These are phyloP conservation scores for Istiophorus platypterus DNA, from an alignment of 2,113 vertebrate genomes.

Conservation along the genomic window DNA sequence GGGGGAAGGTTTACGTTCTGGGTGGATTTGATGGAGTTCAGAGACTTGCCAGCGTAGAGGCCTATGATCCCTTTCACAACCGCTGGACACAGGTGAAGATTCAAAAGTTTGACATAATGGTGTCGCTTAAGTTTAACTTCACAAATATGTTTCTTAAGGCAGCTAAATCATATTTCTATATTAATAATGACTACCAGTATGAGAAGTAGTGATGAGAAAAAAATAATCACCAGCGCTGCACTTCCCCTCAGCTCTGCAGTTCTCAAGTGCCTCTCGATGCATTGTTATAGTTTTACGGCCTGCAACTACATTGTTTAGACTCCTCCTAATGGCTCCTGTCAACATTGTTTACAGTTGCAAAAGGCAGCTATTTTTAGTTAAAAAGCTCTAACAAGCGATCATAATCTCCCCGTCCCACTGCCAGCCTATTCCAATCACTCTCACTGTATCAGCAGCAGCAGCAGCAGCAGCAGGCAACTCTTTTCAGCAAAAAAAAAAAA, in stretches of 20 bases:
- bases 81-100: conserved; percentile 92
- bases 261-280: background rate
- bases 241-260: background rate
- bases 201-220: background rate
- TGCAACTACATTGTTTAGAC: background rate
- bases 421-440: background rate
- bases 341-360: background rate
- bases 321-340: background rate
- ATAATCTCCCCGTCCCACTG: background rate
- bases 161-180: background rate
- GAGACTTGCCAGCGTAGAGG: conserved; percentile 92
- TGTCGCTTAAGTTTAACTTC: background rate
- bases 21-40: conserved; percentile 94
- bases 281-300: background rate
- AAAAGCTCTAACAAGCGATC: background rate
- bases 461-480: background rate
- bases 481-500: background rate
- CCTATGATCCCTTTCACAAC: conserved; percentile 97
- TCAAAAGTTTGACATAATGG: background rate
- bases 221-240: background rate
- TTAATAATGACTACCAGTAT: background rate
- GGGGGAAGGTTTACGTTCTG: conserved; percentile 91
- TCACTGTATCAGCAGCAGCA: background rate
- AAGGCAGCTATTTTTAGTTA: background rate
- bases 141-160: background rate